phyloP scores from a whole-genome alignment of 2,113 vertebrate species.

The Brachypteracias leptosomus region DNA sequence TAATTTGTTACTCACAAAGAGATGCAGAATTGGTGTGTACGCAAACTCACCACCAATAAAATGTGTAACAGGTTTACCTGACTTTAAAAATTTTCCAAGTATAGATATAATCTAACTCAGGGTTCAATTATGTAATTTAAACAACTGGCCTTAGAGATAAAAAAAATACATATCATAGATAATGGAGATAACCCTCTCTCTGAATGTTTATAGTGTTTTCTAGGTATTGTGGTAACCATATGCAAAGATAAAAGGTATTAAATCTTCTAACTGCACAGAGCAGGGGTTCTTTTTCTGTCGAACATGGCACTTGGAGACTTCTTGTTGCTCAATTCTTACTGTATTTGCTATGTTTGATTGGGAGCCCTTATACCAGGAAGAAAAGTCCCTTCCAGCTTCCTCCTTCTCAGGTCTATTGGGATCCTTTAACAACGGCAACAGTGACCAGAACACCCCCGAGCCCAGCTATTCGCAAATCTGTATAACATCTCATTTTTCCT shows the following conservation, averaged over 20 bases:
- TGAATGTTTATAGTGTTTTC: not conserved
- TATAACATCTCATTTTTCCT: slow-evolving; percentile 52
- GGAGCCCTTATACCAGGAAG: not conserved
- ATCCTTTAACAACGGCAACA: not conserved
- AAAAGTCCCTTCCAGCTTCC: not conserved
- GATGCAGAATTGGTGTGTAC: slow-evolving; percentile 9
- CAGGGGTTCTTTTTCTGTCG: not conserved
- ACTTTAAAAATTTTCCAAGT: not conserved
- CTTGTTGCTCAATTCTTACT: not conserved
- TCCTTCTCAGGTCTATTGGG: not conserved
- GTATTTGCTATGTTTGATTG: slow-evolving; percentile 7
- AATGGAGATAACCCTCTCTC: not conserved
- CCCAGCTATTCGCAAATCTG: not conserved
- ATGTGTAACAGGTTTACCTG: not conserved
- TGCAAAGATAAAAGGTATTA: not conserved
- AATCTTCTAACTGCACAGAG: not conserved
- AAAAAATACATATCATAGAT: not conserved
- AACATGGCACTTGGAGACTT: not conserved
- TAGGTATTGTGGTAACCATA: not conserved
- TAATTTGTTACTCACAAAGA: slow-evolving; percentile 7
- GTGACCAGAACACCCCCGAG: not conserved
- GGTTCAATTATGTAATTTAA: slow-evolving; percentile 24
- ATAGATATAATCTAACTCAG: not conserved
- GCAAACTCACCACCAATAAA: slow-evolving; percentile 24
- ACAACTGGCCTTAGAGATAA: not conserved